Conservation (phyloP, 1,140 invertebrate genomes). For the Eriocheir sinensis region DNA sequence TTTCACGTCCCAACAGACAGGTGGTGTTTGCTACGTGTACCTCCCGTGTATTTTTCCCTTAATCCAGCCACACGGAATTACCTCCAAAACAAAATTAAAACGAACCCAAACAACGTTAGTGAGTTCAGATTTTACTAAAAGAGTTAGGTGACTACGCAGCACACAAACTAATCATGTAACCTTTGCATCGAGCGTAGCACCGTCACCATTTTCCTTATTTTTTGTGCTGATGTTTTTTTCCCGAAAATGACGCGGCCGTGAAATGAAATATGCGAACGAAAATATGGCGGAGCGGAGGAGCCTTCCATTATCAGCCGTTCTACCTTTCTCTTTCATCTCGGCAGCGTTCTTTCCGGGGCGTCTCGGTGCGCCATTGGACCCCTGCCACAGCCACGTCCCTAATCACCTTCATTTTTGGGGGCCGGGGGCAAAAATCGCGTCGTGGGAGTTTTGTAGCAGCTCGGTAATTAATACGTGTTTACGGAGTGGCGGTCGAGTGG, state of each 20-base stretch:
- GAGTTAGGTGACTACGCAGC: too few relatives aligned
- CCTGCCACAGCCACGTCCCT: slow-evolving; percentile 53
- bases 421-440: slow-evolving; percentile 10
- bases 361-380: slow-evolving; percentile 45
- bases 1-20: too few relatives aligned
- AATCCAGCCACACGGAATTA: too few relatives aligned
- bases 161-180: neutral
- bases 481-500: slow-evolving; percentile 24
- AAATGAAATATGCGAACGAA: neutral
- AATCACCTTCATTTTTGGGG: slow-evolving; percentile 50
- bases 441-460: slow-evolving; percentile 40
- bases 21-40: too few relatives aligned
- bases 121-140: too few relatives aligned
- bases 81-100: too few relatives aligned
- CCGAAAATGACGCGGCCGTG: neutral
- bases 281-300: slow-evolving; percentile 1
- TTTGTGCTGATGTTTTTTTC: too few relatives aligned
- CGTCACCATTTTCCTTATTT: neutral
- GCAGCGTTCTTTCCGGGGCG: neutral
- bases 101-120: too few relatives aligned
- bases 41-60: too few relatives aligned
- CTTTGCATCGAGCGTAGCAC: neutral
- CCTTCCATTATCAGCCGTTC: slow-evolving; percentile 13
- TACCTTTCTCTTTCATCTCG: slow-evolving; percentile 15
- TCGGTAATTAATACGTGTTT: slow-evolving; percentile 69